phyloP scores from a whole-genome alignment of 2,113 vertebrate genomes.

The Paracanthobrama guichenoti region DNA sequence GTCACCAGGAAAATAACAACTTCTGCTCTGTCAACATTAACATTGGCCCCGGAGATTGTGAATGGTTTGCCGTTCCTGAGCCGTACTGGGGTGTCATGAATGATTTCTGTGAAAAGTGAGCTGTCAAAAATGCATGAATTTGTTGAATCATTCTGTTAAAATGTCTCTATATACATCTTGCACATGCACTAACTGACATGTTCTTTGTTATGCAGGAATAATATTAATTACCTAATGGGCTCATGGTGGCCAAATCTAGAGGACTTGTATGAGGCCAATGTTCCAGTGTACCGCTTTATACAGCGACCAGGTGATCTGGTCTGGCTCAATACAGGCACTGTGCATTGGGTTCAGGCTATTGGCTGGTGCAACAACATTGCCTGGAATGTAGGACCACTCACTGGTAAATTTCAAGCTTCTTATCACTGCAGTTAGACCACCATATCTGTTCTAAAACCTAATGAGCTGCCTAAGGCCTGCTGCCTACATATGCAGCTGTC shows the following conservation, averaged over 20 bases:
- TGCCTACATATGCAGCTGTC: not conserved
- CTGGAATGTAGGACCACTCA: conserved; percentile 97
- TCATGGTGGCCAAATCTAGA: conserved; percentile 97
- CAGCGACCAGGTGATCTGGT: conserved; percentile 98
- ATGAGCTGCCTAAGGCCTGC: not conserved
- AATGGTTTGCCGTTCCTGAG: conserved; percentile 98
- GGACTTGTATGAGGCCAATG: conserved; percentile 96
- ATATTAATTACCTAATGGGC: conserved; percentile 97
- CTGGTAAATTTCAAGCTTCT: conserved; percentile 74
- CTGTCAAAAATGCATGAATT: not conserved
- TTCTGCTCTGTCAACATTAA: conserved; percentile 99
- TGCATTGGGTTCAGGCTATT: conserved; percentile 98
- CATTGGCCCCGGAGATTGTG: conserved; percentile 97
- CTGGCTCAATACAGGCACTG: conserved; percentile 98
- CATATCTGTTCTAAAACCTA: not conserved
- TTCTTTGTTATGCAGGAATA: conserved; percentile 80
- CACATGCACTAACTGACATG: not conserved
- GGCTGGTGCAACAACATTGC: conserved; percentile 99
- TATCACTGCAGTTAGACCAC: not conserved
- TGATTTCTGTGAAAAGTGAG: conserved; percentile 97
- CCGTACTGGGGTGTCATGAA: conserved; percentile 95
- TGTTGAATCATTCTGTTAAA: not conserved
- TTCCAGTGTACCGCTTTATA: conserved; percentile 98
- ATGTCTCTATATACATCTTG: not conserved
- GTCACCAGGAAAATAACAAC: conserved; percentile 99